Base-by-base conservation (phyloP, 2,113 vertebrate species). In the Sylvilagus bachmani region DNA sequence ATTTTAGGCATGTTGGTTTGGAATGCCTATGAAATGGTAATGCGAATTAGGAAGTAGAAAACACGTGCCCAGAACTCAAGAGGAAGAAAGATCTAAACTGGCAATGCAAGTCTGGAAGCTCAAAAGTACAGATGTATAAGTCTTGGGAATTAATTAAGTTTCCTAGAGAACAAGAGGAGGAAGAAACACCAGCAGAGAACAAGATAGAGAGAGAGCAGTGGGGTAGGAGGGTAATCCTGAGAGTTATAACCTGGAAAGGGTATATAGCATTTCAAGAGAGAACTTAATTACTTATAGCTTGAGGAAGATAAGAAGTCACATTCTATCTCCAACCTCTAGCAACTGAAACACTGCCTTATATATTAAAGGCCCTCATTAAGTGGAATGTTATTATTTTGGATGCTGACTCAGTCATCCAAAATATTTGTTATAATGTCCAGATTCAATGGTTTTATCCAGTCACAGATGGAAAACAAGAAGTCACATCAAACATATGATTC, bases 401-500 rank as follows among this genome's bases (percentile, higher is more conserved):
- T 83, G 25, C 87, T 77, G 44, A 96, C 21, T 89, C 44, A 89
- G 21, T 67, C n/a, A 87, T 77, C 31, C 22, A 95, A 88, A 91
- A 24, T 94, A 64, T n/a, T 95, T 71, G 2, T 91, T 77, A 58
- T 27, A 77, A 58, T 44, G 82, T 86, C 33, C 29, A 69, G 1
- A 29, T 67, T 93, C 29, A 94, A 80, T 64, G 73, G 7, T 78
- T 95, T 95, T 8, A 70, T 33, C 61, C 53, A 93, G 38, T 81
- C 62, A 69, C 2, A 78, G 67, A 62, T 75, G 31, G 80, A 77
- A 93, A 95, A 67, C 31, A 88, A 88, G 38, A 93, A 78, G n/a
- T 80, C 69, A 83, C 77, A 33, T 69, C 6, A 79, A 33, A 67
- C 17, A 95, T 93, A 81, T 16, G 9, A 17, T 10, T 78, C 36